phyloP scores from a whole-genome alignment of 2,888 invertebrate genomes.

The Nasonovia ribisnigri region DNA sequence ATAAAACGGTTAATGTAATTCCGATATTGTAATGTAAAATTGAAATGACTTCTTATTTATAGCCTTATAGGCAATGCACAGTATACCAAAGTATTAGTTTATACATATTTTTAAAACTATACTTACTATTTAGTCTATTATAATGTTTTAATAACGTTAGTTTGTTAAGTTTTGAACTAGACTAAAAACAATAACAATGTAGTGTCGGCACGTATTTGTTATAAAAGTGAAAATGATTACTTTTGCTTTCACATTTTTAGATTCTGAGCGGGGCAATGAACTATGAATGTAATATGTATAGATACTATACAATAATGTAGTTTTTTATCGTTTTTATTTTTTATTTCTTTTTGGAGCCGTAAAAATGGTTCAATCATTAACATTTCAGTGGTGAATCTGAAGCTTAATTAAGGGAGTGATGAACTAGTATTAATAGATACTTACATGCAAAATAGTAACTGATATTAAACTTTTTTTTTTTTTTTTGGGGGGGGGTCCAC shows the following conservation, averaged over 20 bases:
- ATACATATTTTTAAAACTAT: not conserved
- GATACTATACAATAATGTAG: not conserved
- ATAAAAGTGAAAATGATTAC: slow-evolving; percentile 9
- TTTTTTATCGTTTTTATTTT: not conserved
- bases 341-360: not conserved
- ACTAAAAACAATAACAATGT: slow-evolving; percentile 2
- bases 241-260: slow-evolving; percentile 47
- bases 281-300: not conserved
- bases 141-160: not conserved
- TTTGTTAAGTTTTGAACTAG: not conserved
- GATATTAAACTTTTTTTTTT: not conserved
- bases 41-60: not conserved
- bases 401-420: not conserved
- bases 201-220: not conserved
- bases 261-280: not conserved
- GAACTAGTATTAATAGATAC: not conserved
- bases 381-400: not conserved
- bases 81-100: not conserved
- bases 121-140: not conserved
- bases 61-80: not conserved
- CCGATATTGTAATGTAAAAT: not conserved
- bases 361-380: not conserved
- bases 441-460: not conserved
- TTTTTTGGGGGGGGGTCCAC: too few relatives aligned
- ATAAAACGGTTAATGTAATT: not conserved